A percentile compares a stretch with the other conserved stretches of the same genome.
These are phyloP conservation scores for Microctenopoma stevenorrisi DNA, from an alignment of 2,797 vertebrate genomes.

Conservation along the genomic window DNA sequence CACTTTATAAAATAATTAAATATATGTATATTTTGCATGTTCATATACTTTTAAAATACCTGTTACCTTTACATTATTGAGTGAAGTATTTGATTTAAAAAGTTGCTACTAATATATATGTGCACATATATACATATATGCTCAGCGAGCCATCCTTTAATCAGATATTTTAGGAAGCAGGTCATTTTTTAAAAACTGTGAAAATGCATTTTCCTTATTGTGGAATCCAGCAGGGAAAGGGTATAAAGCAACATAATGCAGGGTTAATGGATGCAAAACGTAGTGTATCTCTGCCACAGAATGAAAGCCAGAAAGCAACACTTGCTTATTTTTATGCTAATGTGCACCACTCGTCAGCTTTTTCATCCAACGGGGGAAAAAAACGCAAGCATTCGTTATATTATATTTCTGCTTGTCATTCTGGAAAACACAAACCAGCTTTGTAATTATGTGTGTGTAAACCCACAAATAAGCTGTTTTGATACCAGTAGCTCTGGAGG, in stretches of 20 bases:
- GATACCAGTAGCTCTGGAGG: constrained; percentile 66
- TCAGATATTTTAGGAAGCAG: constrained; percentile 15
- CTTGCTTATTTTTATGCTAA: constrained; percentile 82
- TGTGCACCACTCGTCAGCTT: constrained; percentile 62
- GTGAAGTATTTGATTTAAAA: not conserved
- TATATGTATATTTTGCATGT: not conserved
- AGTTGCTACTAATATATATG: not conserved
- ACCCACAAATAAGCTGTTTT: constrained; percentile 72
- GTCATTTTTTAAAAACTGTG: constrained; percentile 24
- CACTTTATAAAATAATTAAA: too few species aligned
- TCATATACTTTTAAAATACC: constrained; percentile 9
- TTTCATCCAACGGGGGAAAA: constrained; percentile 59
- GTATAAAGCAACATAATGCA: constrained; percentile 56
- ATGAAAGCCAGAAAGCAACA: constrained; percentile 62
- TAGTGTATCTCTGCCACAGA: constrained; percentile 62
- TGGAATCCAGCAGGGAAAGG: constrained; percentile 45
- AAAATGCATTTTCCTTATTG: constrained; percentile 45
- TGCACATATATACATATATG: not conserved
- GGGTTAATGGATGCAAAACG: constrained; percentile 77
- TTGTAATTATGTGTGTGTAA: constrained; percentile 44
- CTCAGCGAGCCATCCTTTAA: constrained; percentile 6
- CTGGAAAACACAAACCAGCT: constrained; percentile 65
- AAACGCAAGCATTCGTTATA: constrained; percentile 67
- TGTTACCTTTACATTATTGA: not conserved
- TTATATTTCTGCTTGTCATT: constrained; percentile 73